Base-by-base conservation (phyloP, 30 jellyfish, hydroid and myxozoan species). In the Aurelia aurita complex sp. Pacific region DNA sequence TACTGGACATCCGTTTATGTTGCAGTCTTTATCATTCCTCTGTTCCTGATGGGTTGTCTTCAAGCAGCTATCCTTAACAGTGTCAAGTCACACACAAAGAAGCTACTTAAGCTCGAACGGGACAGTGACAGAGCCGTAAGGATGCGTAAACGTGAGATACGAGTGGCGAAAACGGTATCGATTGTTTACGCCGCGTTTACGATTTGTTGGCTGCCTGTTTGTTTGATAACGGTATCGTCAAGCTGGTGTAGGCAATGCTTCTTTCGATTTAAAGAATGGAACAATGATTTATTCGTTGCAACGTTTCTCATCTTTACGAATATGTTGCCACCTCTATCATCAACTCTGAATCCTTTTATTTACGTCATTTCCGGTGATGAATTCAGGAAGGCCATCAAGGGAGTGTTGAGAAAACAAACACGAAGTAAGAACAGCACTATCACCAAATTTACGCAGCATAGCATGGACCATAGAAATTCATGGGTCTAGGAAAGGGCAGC, bases 141-240 rank as follows among this genome's bases (percentile, higher is more conserved):
- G 55, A 69, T 72, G 86, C 88, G 83, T 9, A 55, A 77, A 38
- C 57, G 97, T 10, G 97, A 89, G 51, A 76, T 89, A 17, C 79
- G 79, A 54, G 94, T 87, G 23, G 83, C 97, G 55, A 89, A 74
- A 54, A 82, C 94, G 50, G 91, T 89, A 38, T 73, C 89, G 66
- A 89, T 89, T 29, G 97, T 89, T 62, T 89, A 89, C 79, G 97
- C 93, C 35, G 89, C 97, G 18, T 89, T 89, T 74, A 71, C 89
- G 35, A 59, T 79, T 17, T 89, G 97, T 64, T 89, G 97, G 97
- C 51, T 89, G 62, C 97, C 97, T 0, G 89, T 89, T 13, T 89
- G 94, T 40, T 63, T 89, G 46, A 32, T 89, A 6, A 77, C 96
- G 29, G 80, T 87, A 9, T 74, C 87, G 10, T 72, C 96, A 6